Base-by-base conservation (phyloP, 2,888 invertebrate genomes). In the Leptinotarsa tumamoca region DNA sequence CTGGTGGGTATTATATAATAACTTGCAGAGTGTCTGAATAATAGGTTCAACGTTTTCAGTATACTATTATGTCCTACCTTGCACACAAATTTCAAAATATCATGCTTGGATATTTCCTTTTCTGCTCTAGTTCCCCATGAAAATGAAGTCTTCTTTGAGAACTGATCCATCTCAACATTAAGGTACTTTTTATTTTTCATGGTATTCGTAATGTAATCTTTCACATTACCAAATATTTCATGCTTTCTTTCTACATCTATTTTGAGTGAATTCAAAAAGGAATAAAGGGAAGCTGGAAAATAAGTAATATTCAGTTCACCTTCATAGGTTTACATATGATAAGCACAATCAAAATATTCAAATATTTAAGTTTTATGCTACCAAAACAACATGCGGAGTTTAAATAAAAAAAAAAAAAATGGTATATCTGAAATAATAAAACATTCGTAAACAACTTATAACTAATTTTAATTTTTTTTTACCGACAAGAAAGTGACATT, bases 121-220 rank as follows among this genome's bases (percentile, higher is more conserved):
- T 86, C 84, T 13, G 86, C 83, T 76, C 83, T 80, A 15, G 68
- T 50, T 5, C 86, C 86, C 85, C 85, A 86, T 54, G 78, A 78
- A 69, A 81, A 83, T 7, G 71, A 76, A 10, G 79, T 68, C 71
- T 80, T 83, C 73, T 82, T 82, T 1, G 83, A 76, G 13, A 82
- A 71, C 18, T 76, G 73, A 75, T 86, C 84, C 54, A 79, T 79
- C 69, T 84, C 83, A 17, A 77, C 73, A 50, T 71, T 69, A 50
- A 86, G 70, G 77, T 82, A 85, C 67, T 84, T 83, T 71, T 83
- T 78, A 67, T 83, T 84, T 17, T 82, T 77, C 52, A 85, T 77
- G 23, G 70, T 80, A 71, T 73, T 77, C 23, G 71, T 79, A 56
- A 86, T 83, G 68, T 81, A 84, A 56, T 85, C 83, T 67, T 84